Base-by-base conservation (phyloP, 2,113 vertebrate genomes). In the Pseudorhombus dupliciocellatus region DNA sequence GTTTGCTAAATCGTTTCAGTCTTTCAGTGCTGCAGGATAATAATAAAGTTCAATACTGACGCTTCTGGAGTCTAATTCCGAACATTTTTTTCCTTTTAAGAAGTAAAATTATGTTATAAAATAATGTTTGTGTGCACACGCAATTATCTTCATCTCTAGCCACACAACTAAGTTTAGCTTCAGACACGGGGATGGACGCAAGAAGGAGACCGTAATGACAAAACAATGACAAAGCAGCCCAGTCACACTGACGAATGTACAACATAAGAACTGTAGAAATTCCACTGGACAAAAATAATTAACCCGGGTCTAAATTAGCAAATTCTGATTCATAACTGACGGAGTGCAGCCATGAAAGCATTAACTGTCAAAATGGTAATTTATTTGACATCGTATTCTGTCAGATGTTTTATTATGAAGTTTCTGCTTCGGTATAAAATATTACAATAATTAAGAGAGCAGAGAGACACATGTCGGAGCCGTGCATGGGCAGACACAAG, bases 391-490 rank as follows among this genome's bases (percentile, higher is more conserved):
- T 54, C 50, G 20, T 2, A 54, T 48, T 14, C 1, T 16, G 2
- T n/a, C 2, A 44, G 9, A 21, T 7, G 10, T 59, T 22, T 70
- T 54, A 34, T n/a, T 42, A 2, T 18, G 22, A 24, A 25, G 22
- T 12, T 31, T 21, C 0, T n/a, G 34, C 42, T 2, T 54, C 26
- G 1, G 4, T 1, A 46, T 46, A 18, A 46, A 46, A 46, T 40
- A 40, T 40, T 40, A 46, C 18, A 46, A 16, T 18, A 46, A 46
- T 46, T 5, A 5, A 46, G 4, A 15, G 18, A 46, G 30, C 44
- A 53, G 80, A 30, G 63, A 37, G 34, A 37, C 34, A 37, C n/a
- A 53, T 60, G 58, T 24, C 3, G 44, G 55, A 34, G 3, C 28
- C 15, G 8, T 46, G 24, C 44, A 6, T 64, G 9, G 61, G 24